Base-by-base conservation (phyloP, 2,113 vertebrate species). In the Trogon melanurus region DNA sequence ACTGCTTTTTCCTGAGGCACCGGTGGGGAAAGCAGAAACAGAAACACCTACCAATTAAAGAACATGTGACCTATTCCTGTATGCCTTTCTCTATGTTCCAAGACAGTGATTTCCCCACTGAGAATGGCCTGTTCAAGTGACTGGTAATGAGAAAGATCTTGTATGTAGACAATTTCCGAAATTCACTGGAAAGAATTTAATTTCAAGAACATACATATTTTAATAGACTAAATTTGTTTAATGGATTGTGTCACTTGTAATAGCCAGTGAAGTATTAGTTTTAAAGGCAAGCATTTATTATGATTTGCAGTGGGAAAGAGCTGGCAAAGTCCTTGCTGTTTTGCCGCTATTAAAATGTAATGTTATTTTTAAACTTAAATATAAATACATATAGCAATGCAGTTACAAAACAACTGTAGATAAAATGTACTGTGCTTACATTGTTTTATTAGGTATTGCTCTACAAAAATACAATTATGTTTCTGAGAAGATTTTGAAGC, bases 1-100 rank as follows among this genome's bases (percentile, higher is more conserved):
- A 93, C 97, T 99, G 70, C 98, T 99, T 78, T 99, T 99, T 83
- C 89, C 81, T 36, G 96, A 96, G 62, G 87, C 96, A 80, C 58
- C 96, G 41, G 11, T 76, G 25, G 96, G 74, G 32, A 97, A 97
- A 75, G 71, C 73, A 36, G 98, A 97, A 81, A 85, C 95, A 47
- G 78, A 92, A 27, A 47, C 96, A 73, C 44, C 96, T 86, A 27
- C 79, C 38, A 93, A 85, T 79, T 98, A 72, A 74, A 75, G 74
- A 72, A 70, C 14, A n/a, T n/a, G 47, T 15, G 32, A 65, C 54
- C 6, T 38, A n/a, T 56, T 85, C 70, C 25, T 60, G 14, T 58
- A 48, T 6, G 11, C 29, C 26, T 67, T 4, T 26, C 71, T 83
- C 69, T 45, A 71, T 76, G 60, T 61, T 83, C 34, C 26, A 72